phyloP scores from a whole-genome alignment of 2,797 vertebrate genomes.

The Rhinatrema bivittatum region DNA sequence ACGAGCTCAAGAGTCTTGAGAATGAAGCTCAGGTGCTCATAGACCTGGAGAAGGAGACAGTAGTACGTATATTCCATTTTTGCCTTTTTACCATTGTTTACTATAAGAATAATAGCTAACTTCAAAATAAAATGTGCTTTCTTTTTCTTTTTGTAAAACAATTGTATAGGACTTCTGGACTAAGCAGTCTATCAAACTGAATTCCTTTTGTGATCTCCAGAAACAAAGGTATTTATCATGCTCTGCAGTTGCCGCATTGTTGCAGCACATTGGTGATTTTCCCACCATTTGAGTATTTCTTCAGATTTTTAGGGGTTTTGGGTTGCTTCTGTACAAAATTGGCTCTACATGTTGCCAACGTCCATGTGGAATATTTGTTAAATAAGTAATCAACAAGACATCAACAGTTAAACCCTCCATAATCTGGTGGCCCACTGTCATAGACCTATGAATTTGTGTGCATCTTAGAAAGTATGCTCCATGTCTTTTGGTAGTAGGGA shows the following conservation, averaged over 20 bases:
- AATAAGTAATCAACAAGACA: no score
- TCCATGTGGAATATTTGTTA: no score
- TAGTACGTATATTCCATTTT: constrained; percentile 45
- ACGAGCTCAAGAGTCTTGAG: constrained; percentile 61
- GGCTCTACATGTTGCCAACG: no score
- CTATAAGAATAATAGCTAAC: neutral
- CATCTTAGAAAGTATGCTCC: no score
- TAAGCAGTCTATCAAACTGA: constrained; percentile 51
- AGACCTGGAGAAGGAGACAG: constrained; percentile 53
- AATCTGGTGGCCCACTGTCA: no score
- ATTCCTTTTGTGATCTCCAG: constrained; percentile 60
- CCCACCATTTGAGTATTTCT: no score
- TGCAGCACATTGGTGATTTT: no score
- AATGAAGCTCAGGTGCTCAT: constrained; percentile 50
- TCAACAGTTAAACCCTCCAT: no score
- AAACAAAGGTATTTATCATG: constrained; percentile 54
- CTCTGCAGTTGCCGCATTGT: neutral
- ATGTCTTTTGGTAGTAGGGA: no score
- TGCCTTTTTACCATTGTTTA: accelerated
- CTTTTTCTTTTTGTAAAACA: neutral
- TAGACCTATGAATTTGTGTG: no score
- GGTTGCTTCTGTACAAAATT: no score
- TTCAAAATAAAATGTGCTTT: neutral
- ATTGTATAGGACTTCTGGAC: constrained; percentile 67
- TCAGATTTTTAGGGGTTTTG: no score